Base-by-base conservation (phyloP, 2,113 vertebrate genomes). In the Cricetomys ansorgei region DNA sequence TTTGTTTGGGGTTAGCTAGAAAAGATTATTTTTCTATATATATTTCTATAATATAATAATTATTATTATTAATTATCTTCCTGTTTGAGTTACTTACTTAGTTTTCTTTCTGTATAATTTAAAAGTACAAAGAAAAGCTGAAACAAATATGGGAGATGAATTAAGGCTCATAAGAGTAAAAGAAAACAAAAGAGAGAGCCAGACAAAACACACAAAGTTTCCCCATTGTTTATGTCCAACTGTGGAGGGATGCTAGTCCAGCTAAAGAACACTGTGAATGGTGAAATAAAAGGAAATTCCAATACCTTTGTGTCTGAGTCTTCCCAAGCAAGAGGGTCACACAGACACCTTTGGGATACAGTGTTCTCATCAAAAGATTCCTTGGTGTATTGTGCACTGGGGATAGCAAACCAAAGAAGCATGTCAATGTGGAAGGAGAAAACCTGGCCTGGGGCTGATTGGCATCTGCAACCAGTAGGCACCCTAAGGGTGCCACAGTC, bases 1-100 rank as follows among this genome's bases (percentile, higher is more conserved):
- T 40, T 48, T 89, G 27, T 76, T 72, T 57, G 34, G 13, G 37
- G 53, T 92, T 97, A 86, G 64, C 55, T 15, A 37, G 3, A 48
- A 45, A 75, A 50, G 31, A 16, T 86, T 86, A 73, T 92, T 62
- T 94, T 91, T n/a, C n/a, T n/a, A n/a, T n/a, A n/a, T n/a, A n/a
- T n/a, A n/a, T n/a, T n/a, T n/a, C n/a, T n/a, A n/a, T n/a, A n/a
- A n/a, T n/a, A n/a, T n/a, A n/a, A n/a, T n/a, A n/a, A n/a, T n/a
- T n/a, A n/a, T n/a, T n/a, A n/a, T n/a, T n/a, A n/a, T 55, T 80
- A 59, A 13, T 80, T 79, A 77, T 86, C 62, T 94, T 91, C 21
- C 48, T 67, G 5, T 86, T 94, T 94, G 40, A 81, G 67, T 17
- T 7, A 25, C n/a, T n/a, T n/a, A n/a, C n/a, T n/a, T n/a, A n/a